Evolutionary conservation across 2,888 invertebrate species (phyloP).

Genomic region (Spatulosminthurus flaviceps): DNA sequence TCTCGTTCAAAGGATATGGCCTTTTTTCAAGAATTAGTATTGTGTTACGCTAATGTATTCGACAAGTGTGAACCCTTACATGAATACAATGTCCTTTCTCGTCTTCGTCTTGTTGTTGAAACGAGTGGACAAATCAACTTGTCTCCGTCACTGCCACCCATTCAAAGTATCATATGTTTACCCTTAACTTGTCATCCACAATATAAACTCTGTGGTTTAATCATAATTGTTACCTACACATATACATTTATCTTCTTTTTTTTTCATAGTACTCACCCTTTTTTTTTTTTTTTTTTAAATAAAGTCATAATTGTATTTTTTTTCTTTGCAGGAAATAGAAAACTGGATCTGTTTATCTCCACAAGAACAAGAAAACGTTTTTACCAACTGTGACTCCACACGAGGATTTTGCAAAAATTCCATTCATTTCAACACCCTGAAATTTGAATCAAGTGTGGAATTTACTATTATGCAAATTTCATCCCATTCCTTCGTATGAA

Average conservation of each 20-base stretch:
- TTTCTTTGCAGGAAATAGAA: conserved; percentile 18
- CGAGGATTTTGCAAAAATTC: too few species aligned
- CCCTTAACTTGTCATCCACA: conserved; percentile 6
- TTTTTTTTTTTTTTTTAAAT: background rate
- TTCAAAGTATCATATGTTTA: too few species aligned
- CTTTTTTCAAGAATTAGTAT: background rate
- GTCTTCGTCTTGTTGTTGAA: too few species aligned
- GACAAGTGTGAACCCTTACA: conserved; percentile 22
- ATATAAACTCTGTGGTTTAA: background rate
- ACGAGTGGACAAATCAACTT: conserved; percentile 29
- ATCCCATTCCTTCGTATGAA: too few species aligned
- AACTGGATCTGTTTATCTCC: too few species aligned
- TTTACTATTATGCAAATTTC: too few species aligned
- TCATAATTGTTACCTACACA: too few species aligned
- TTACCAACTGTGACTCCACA: too few species aligned
- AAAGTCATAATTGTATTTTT: background rate
- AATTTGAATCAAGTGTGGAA: too few species aligned
- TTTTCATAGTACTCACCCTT: conserved; percentile 9
- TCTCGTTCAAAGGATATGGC: background rate
- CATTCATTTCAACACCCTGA: too few species aligned
- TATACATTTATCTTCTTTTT: too few species aligned
- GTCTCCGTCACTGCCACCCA: conserved; percentile 31
- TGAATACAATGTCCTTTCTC: conserved; percentile 27
- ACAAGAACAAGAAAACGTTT: too few species aligned
- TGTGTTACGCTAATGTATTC: background rate